Base-by-base conservation (phyloP, 2,113 vertebrate genomes). In the Bubo scandiacus region DNA sequence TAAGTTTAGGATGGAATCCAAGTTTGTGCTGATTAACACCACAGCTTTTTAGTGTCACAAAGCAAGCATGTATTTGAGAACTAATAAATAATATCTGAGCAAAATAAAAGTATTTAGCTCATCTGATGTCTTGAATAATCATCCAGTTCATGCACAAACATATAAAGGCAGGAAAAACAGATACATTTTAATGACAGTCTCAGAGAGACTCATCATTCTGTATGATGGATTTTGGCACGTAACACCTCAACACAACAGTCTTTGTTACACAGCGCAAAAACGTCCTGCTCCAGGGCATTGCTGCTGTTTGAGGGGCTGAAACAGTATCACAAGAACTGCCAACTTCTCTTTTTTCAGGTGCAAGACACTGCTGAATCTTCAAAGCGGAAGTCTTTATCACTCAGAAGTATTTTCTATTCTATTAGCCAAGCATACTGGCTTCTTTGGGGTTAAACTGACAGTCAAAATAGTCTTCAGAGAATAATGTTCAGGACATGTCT, bases 81-180 rank as follows among this genome's bases (percentile, higher is more conserved):
- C 54, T 87, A 95, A 95, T 93, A 92, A 95, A 94, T 95, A 91
- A 86, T 73, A 96, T 80, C 92, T 90, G 62, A 91, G 71, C 79
- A 92, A 97, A 96, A 93, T 25, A 86, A 59, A 93, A 92, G 71
- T 72, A 70, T 78, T 65, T 74, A 88, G 68, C 87, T 96, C 74
- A 74, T 77, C 72, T 74, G 74, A 75, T 73, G 89, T 75, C 89
- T 81, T 73, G 83, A 95, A 92, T 93, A 85, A 94, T 95, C 82
- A 81, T 62, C 49, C 30, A 8, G 34, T 81, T 96, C 88, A 92
- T 81, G 45, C 77, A 91, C 80, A 96, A 95, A 87, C 73, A 72
- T 51, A n/a, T 42, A 88, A 79, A 89, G 77, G 63, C 80, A 84
- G 59, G 81, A 92, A 88, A 96, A 95, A 5, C 51, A 91, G 80